Evolutionary conservation across 2,888 invertebrate genomes (phyloP).

Genomic region (Metallyticus violacea): DNA sequence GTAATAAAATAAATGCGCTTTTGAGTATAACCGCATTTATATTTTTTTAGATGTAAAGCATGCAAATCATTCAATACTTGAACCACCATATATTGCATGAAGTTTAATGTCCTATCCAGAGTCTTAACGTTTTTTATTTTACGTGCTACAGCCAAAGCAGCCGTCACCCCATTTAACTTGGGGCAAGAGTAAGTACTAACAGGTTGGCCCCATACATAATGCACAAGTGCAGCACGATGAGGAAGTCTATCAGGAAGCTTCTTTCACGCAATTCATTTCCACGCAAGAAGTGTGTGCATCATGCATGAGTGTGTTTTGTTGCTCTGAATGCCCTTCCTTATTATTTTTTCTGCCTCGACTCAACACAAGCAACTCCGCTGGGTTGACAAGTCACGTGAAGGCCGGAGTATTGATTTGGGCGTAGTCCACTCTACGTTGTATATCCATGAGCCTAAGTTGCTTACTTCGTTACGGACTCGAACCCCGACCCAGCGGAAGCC

Average conservation of each 20-base stretch:
- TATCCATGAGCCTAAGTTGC: background rate
- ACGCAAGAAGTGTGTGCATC: background rate
- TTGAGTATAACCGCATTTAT: too few species aligned
- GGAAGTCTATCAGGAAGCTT: background rate
- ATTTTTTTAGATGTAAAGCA: too few species aligned
- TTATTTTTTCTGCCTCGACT: background rate
- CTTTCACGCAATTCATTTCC: background rate
- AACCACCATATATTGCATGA: too few species aligned
- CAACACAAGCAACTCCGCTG: background rate
- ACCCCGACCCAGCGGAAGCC: too few species aligned
- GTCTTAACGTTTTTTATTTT: too few species aligned
- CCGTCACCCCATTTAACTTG: background rate
- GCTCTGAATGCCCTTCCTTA: background rate
- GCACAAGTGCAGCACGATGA: background rate
- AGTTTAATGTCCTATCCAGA: background rate
- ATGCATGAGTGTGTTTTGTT: background rate
- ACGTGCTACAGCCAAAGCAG: too few species aligned
- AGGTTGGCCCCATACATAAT: background rate
- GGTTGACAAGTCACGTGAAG: slow-evolving; percentile 7
- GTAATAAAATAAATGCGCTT: too few species aligned
- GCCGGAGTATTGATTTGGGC: slow-evolving; percentile 23
- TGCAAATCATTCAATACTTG: too few species aligned
- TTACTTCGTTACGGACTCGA: background rate
- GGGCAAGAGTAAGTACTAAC: too few species aligned
- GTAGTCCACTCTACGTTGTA: slow-evolving; percentile 13